Evolutionary conservation across 2,888 invertebrate genomes (phyloP).

Genomic region (Lepas anatifera): DNA sequence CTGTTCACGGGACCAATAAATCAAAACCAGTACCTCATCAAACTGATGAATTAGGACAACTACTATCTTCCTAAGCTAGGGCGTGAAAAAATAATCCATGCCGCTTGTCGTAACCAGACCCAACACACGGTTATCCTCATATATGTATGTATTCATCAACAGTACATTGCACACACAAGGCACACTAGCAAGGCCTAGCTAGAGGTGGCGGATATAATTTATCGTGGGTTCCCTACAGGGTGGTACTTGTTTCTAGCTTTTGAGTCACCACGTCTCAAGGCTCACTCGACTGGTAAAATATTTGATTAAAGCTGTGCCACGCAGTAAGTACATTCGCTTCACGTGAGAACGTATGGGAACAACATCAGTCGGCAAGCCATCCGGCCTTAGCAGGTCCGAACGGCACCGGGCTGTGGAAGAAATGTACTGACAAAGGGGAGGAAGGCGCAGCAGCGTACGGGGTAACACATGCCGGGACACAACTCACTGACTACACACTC

Average conservation of each 20-base stretch:
- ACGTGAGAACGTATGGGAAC: neutral
- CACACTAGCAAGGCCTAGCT: conserved; percentile 10
- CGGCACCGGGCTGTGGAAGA: neutral
- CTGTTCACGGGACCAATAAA: too few species aligned
- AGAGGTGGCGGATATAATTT: conserved; percentile 10
- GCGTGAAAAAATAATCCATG: too few species aligned
- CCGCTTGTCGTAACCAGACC: too few species aligned
- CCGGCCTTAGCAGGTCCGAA: neutral
- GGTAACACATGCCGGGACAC: neutral
- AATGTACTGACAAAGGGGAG: neutral
- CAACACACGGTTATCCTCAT: too few species aligned
- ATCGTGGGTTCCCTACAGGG: neutral
- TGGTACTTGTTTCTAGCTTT: neutral
- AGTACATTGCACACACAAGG: conserved; percentile 11
- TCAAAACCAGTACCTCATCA: too few species aligned
- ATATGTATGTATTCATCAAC: neutral
- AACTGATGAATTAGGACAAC: too few species aligned
- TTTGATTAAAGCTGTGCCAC: conserved; percentile 9
- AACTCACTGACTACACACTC: neutral
- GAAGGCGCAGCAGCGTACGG: neutral
- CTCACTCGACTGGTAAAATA: neutral
- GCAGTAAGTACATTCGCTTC: neutral
- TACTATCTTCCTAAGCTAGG: too few species aligned
- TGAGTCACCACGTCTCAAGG: neutral
- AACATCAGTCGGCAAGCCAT: too few species aligned